These are phyloP conservation scores for Pterostichus madidus DNA, from an alignment of 2,888 invertebrate species.

Conservation along the genomic window DNA sequence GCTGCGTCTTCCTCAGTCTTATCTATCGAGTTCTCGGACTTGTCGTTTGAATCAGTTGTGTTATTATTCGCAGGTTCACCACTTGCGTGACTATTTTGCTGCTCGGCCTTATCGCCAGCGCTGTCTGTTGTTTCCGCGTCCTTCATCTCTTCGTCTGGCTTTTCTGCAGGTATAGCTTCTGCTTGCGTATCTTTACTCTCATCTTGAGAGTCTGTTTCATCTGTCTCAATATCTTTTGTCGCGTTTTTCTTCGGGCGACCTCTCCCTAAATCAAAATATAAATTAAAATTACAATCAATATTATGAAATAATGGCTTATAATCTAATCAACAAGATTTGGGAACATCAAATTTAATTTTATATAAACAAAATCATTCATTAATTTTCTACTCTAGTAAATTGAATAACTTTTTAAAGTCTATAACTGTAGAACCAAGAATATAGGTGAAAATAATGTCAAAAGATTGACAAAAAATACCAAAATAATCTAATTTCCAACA, in stretches of 20 bases:
- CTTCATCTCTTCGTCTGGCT: constrained; percentile 66
- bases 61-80: constrained; percentile 73
- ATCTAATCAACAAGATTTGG: constrained; percentile 4
- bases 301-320: too few relatives aligned
- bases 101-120: constrained; percentile 61
- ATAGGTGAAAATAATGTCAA: too few relatives aligned
- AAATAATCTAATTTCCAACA: too few relatives aligned
- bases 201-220: constrained; percentile 74
- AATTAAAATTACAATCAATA: constrained; percentile 53
- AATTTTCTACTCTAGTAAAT: not conserved
- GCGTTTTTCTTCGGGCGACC: constrained; percentile 75
- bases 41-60: constrained; percentile 71
- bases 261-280: constrained; percentile 70
- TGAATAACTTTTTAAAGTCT: not conserved
- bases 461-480: too few relatives aligned
- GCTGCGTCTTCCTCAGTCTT: constrained; percentile 69
- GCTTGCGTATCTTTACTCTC: constrained; percentile 73
- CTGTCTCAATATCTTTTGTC: constrained; percentile 70
- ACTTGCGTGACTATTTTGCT: constrained; percentile 68
- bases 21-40: constrained; percentile 66
- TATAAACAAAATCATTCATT: too few relatives aligned
- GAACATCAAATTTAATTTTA: not conserved
- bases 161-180: constrained; percentile 70
- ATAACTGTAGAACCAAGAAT: too few relatives aligned
- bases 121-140: constrained; percentile 58